Evolutionary conservation across 2,797 vertebrate species (phyloP), one percentile per base, ranked within the genome.

Genomic region (Channallabes apus): DNA sequence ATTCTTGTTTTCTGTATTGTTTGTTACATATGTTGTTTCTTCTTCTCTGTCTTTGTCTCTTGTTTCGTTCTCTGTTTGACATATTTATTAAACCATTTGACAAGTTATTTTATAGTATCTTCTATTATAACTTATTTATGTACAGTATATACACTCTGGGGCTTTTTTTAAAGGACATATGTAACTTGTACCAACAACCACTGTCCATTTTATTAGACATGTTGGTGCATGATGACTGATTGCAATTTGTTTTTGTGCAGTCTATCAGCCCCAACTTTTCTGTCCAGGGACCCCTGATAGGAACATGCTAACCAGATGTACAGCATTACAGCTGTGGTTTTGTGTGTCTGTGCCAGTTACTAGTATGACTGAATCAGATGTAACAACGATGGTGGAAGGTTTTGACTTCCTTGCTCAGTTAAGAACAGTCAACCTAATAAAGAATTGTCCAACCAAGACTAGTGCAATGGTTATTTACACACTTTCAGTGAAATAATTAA

Each of bases 81-180:
- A 14, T 27, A 18, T 51, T 68, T 81, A 46, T 80, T 22, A 32
- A 54, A 67, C 6, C 9, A 80, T 67, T 51, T 80, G 4, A 67
- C 9, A 51, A 65, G 71, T 38, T 82, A 77, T 85, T 84, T 24
- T 82, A 71, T 29, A 17, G 3, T n/a, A n/a, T 81, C 0, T 83
- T 71, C 12, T 67, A 22, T 22, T 9, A 56, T 32, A 14, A 54
- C 3, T 56, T 81, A 68, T 67, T 81, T 51, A 67, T 54, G 27
- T 27, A 68, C 35, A 68, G 27, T 27, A 68, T 68, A 68, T 68
- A 67, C 12, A 15, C 14, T 20, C 17, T 29, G n/a, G 38, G 51
- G 27, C 38, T 51, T 51, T 51, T 51, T 51, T 51, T 51, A 12
- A 51, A 12, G 46, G 11, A 51, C 46, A 51, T 51, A 65, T 17